phyloP scores from a whole-genome alignment of 1,140 invertebrate genomes.

The Drosophila arizonae region DNA sequence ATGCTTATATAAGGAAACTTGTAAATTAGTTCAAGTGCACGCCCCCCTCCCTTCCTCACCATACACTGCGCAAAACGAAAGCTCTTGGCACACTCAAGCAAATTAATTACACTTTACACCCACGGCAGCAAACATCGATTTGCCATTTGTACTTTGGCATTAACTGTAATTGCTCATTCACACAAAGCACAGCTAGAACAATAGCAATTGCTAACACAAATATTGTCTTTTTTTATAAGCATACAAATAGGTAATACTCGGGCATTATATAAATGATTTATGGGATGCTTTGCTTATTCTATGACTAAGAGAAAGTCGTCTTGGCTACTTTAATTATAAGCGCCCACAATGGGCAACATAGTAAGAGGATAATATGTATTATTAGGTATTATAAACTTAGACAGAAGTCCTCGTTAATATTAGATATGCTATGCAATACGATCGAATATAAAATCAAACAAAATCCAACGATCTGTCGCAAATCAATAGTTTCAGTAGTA shows the following conservation, averaged over 20 bases:
- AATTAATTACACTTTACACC: slow-evolving; percentile 73
- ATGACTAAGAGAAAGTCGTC: too few species aligned
- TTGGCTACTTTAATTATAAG: too few species aligned
- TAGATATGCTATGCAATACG: too few species aligned
- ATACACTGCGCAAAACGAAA: slow-evolving; percentile 70
- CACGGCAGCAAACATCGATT: slow-evolving; percentile 30
- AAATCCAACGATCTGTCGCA: too few species aligned
- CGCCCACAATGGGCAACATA: too few species aligned
- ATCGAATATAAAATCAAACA: too few species aligned
- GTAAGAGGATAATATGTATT: too few species aligned
- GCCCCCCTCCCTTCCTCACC: slow-evolving; percentile 5
- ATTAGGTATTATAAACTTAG: too few species aligned
- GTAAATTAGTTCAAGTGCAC: slow-evolving; percentile 76
- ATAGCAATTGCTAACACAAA: slow-evolving; percentile 1
- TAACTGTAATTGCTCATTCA: slow-evolving; percentile 75
- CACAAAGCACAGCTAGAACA: slow-evolving; percentile 27
- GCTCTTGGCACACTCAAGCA: slow-evolving; percentile 38
- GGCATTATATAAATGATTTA: slow-evolving; percentile 36
- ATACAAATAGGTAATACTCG: slow-evolving; percentile 11
- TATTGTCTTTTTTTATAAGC: not conserved
- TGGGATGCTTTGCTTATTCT: not conserved
- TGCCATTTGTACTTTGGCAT: slow-evolving; percentile 55
- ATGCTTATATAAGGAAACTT: slow-evolving; percentile 76
- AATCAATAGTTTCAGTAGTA: too few species aligned
- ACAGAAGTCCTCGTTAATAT: too few species aligned